Conservation (phyloP, 2,113 vertebrate species). For the Semnornis frantzii region DNA sequence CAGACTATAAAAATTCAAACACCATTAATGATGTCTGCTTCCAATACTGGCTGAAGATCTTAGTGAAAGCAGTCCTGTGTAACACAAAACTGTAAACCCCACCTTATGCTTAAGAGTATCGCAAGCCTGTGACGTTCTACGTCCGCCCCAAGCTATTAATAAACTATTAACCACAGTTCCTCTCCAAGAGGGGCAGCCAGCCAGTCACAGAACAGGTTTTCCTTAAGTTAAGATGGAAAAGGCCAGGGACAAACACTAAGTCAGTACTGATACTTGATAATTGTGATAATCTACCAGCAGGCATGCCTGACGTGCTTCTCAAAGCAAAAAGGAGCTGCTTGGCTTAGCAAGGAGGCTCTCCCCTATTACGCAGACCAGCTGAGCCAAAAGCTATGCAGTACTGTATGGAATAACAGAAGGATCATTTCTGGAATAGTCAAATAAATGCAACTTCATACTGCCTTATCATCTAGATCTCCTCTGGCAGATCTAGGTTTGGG, state of each 20-base stretch:
- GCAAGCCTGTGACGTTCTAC: conserved; percentile 22
- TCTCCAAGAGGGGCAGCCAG: conserved; percentile 36
- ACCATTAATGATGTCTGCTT: neutral
- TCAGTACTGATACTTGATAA: conserved; percentile 74
- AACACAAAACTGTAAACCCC: neutral
- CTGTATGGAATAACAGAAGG: conserved; percentile 64
- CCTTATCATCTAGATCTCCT: neutral
- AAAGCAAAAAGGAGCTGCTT: conserved; percentile 65
- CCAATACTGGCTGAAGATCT: neutral
- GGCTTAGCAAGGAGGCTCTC: conserved; percentile 69
- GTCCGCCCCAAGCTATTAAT: conserved; percentile 74
- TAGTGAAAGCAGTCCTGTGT: neutral
- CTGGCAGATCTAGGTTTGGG: neutral
- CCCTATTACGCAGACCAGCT: conserved; percentile 64
- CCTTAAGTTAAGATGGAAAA: conserved; percentile 70
- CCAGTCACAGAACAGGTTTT: conserved; percentile 65
- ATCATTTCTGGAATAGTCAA: conserved; percentile 54
- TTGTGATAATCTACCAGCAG: conserved; percentile 74
- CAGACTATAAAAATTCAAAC: neutral
- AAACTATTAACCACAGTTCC: conserved; percentile 57
- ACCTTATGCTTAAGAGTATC: neutral
- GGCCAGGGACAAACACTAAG: conserved; percentile 73
- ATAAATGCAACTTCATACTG: conserved; percentile 31
- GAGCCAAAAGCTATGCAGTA: conserved; percentile 49
- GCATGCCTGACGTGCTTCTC: conserved; percentile 59